Percentiles rank a stretch among this genome's conserved stretches.
Evolutionary conservation across 2,888 invertebrate genomes (phyloP).

Genomic region (Cataglyphis rosenhaueri): DNA sequence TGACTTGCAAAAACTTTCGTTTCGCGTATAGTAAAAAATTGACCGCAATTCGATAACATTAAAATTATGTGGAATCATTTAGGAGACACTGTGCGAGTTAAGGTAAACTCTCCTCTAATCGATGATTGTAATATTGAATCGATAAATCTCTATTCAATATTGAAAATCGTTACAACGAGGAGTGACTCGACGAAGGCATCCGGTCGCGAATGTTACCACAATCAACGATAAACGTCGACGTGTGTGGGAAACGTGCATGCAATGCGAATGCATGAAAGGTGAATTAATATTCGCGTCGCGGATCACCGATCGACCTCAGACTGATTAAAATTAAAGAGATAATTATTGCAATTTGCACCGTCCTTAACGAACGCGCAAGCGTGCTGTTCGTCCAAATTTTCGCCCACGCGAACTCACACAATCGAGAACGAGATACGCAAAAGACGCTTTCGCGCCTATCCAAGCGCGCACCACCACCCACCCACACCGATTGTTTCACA

Average conservation of each 20-base stretch:
- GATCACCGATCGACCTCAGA: conserved; percentile 6
- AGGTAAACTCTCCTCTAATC: neutral
- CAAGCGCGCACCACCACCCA: neutral
- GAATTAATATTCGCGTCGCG: conserved; percentile 43
- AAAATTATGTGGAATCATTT: neutral
- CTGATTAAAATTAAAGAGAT: conserved; percentile 34
- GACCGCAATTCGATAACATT: neutral
- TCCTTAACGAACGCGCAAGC: conserved; percentile 30
- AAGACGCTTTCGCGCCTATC: neutral
- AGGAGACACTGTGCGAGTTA: neutral
- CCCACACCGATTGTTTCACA: conserved; percentile 15
- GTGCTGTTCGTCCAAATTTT: conserved; percentile 18
- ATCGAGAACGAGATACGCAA: neutral
- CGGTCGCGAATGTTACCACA: neutral
- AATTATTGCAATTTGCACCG: conserved; percentile 28
- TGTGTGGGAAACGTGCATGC: conserved; percentile 37
- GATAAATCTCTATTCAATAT: neutral
- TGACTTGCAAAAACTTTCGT: conserved; percentile 16
- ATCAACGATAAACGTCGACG: conserved; percentile 13
- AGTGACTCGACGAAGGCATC: neutral
- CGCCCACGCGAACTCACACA: conserved; percentile 4
- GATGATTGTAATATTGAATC: neutral
- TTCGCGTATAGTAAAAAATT: neutral
- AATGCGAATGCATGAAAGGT: conserved; percentile 16
- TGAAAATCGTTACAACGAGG: neutral